phyloP scores from a whole-genome alignment of 2,888 invertebrate genomes.

The Drosophila nigritarsus region DNA sequence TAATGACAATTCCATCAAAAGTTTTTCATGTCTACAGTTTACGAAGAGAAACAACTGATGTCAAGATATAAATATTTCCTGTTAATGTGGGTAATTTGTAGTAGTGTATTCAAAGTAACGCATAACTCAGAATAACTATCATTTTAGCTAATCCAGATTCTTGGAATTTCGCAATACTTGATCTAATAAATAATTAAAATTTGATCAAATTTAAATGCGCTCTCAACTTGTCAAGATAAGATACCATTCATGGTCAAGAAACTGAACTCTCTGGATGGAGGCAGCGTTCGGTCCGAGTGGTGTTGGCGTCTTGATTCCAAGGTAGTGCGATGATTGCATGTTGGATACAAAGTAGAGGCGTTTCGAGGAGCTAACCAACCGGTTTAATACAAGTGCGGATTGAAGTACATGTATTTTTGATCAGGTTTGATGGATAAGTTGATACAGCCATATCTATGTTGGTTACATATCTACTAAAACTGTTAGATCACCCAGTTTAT shows the following conservation, averaged over 20 bases:
- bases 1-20: not conserved
- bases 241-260: constrained; percentile 72
- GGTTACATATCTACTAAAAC: not conserved
- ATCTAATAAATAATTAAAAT: constrained; percentile 67
- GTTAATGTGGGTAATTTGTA: not conserved
- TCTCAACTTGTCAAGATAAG: constrained; percentile 57
- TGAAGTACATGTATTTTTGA: not conserved
- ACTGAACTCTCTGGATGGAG: constrained; percentile 39
- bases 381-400: constrained; percentile 40
- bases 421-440: not conserved
- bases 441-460: not conserved
- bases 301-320: constrained; percentile 59
- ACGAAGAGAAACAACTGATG: not conserved
- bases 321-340: constrained; percentile 46
- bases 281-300: constrained; percentile 13
- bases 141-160: constrained; percentile 53
- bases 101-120: constrained; percentile 10
- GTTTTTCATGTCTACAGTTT: constrained; percentile 18
- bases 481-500: not conserved
- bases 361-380: constrained; percentile 45
- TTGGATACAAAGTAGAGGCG: constrained; percentile 23
- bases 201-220: constrained; percentile 44
- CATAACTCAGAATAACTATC: not conserved
- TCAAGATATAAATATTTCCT: not conserved
- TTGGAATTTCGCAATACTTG: constrained; percentile 57